Evolutionary conservation across 2,888 invertebrate genomes (phyloP).

Genomic region (Chrysina gloriosa): DNA sequence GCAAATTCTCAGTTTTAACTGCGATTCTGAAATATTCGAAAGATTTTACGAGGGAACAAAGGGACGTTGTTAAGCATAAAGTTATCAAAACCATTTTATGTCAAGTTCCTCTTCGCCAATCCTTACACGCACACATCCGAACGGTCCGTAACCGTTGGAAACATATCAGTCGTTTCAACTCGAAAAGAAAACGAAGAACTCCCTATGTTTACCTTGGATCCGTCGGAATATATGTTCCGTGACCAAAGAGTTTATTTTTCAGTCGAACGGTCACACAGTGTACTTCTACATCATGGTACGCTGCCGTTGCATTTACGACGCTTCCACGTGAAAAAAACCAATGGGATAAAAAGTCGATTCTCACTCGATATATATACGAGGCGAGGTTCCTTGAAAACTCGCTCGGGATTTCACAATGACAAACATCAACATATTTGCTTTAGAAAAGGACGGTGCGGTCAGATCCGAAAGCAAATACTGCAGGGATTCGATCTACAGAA

Average conservation of each 20-base stretch:
- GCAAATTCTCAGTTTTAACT: too few species aligned
- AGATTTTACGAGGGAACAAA: too few species aligned
- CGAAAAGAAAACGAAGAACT: conserved; percentile 24
- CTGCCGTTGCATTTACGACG: conserved; percentile 28
- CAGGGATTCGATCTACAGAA: conserved; percentile 6
- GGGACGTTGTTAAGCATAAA: too few species aligned
- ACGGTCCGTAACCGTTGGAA: neutral
- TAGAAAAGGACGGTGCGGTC: conserved; percentile 31
- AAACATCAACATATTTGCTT: conserved; percentile 42
- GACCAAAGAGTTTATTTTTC: conserved; percentile 58
- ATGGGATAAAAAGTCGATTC: conserved; percentile 54
- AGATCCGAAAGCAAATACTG: conserved; percentile 23
- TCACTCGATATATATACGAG: conserved; percentile 48
- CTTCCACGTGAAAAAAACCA: conserved; percentile 46
- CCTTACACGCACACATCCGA: too few species aligned
- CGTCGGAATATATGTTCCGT: conserved; percentile 54
- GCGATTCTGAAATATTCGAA: too few species aligned
- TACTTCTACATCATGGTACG: conserved; percentile 41
- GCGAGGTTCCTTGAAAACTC: conserved; percentile 33
- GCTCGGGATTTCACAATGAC: conserved; percentile 36
- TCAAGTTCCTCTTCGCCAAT: too few species aligned
- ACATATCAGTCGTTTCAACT: conserved; percentile 8
- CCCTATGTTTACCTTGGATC: conserved; percentile 53
- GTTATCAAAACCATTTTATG: too few species aligned
- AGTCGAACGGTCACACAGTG: conserved; percentile 52